A percentile compares a stretch with the other conserved stretches of the same genome.
Conservation (phyloP, 1,140 invertebrate species). For the Drosophila gunungcola region DNA sequence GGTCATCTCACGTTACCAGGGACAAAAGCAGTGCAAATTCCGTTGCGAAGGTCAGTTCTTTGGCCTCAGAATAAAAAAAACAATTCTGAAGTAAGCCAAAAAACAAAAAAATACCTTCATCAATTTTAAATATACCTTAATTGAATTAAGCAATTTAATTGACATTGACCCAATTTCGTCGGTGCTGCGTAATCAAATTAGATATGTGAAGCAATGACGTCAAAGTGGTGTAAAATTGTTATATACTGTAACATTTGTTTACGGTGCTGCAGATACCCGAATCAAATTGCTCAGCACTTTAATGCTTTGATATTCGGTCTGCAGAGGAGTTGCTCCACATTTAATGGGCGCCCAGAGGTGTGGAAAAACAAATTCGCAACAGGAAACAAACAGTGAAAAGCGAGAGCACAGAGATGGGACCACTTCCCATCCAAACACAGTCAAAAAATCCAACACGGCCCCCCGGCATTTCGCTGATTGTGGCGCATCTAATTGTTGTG, state of each 20-base stretch:
- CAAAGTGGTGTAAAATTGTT: conserved; percentile 17
- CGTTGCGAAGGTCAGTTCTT: conserved; percentile 52
- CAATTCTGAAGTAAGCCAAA: conserved; percentile 2
- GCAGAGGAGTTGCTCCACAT: conserved; percentile 69
- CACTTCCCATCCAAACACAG: conserved; percentile 16
- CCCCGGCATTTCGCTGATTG: conserved; percentile 24
- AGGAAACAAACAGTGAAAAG: conserved; percentile 62
- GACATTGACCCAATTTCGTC: conserved; percentile 70
- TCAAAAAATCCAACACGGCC: conserved; percentile 6
- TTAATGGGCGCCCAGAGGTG: conserved; percentile 53
- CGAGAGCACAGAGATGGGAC: conserved; percentile 38
- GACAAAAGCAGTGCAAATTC: conserved; percentile 31
- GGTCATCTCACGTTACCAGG: conserved; percentile 9
- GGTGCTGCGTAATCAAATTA: conserved; percentile 65
- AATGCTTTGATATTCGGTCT: conserved; percentile 51
- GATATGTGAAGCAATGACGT: conserved; percentile 48
- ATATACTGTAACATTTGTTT: conserved; percentile 30
- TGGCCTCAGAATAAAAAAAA: not conserved
- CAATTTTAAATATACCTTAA: conserved; percentile 21
- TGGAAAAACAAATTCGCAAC: conserved; percentile 73
- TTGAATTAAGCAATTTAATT: conserved; percentile 60
- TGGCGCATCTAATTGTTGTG: conserved; percentile 80
- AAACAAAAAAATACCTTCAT: not conserved
- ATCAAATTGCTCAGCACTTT: conserved; percentile 62
- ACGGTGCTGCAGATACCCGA: conserved; percentile 19